A percentile compares a stretch with the other conserved stretches of the same genome.
These are phyloP conservation scores for Botia almorhae DNA, from an alignment of 2,797 vertebrate genomes.

Conservation along the genomic window DNA sequence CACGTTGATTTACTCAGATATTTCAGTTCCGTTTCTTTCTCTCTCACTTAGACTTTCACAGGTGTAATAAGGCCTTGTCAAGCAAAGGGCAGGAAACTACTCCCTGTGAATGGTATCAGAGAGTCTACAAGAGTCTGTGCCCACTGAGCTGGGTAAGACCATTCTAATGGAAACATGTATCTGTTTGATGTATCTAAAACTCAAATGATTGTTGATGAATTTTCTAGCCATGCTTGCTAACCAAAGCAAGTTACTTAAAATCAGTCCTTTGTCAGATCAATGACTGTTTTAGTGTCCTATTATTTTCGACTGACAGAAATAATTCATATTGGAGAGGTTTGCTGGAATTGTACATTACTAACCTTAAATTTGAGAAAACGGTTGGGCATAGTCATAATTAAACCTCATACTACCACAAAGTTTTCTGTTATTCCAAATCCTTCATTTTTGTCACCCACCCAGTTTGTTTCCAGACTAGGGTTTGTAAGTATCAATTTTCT, in stretches of 20 bases:
- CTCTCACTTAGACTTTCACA: conserved; percentile 75
- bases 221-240: too few relatives aligned
- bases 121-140: conserved; percentile 82
- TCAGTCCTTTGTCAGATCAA: too few relatives aligned
- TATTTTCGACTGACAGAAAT: too few relatives aligned
- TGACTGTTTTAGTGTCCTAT: too few relatives aligned
- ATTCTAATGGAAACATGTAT: not conserved
- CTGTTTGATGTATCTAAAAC: not conserved
- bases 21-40: too few relatives aligned
- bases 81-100: conserved; percentile 76
- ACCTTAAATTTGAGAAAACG: too few relatives aligned
- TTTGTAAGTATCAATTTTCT: not conserved
- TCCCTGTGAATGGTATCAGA: conserved; percentile 82
- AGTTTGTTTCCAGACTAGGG: not conserved
- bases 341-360: too few relatives aligned
- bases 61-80: conserved; percentile 81
- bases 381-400: too few relatives aligned
- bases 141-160: conserved; percentile 79
- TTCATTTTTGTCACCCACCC: not conserved
- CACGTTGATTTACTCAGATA: too few relatives aligned
- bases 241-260: too few relatives aligned
- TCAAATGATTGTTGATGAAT: too few relatives aligned
- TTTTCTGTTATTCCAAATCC: not conserved
- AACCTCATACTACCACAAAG: not conserved
- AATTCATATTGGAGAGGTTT: too few relatives aligned